Conservation (phyloP, 2,113 vertebrate genomes). For the Uria aalge region DNA sequence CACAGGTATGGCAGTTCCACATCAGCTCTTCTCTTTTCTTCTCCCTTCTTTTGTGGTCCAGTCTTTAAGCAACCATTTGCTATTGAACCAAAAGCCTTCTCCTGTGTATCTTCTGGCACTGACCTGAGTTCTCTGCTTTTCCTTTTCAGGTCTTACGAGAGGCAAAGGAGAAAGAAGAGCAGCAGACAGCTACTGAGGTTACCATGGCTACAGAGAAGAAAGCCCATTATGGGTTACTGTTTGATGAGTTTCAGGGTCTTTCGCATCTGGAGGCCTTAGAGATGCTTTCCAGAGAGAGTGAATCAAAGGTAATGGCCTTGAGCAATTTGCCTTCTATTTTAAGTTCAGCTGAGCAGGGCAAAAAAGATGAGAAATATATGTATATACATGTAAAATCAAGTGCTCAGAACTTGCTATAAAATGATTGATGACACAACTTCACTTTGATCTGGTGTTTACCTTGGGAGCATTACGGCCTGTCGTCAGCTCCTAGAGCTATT, state of each 20-base stretch:
- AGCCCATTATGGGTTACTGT: constrained; percentile 94
- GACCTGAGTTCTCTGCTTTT: constrained; percentile 33
- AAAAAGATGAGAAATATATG: neutral
- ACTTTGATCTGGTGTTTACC: neutral
- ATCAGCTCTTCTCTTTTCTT: neutral
- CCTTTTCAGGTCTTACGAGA: constrained; percentile 88
- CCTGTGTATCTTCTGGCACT: neutral
- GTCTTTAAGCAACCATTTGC: neutral
- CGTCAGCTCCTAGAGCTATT: neutral
- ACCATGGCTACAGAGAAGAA: constrained; percentile 80
- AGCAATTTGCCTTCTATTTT: constrained; percentile 46
- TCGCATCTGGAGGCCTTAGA: constrained; percentile 96
- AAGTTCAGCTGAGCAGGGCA: neutral
- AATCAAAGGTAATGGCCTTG: constrained; percentile 86
- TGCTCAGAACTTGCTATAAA: neutral
- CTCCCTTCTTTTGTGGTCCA: neutral
- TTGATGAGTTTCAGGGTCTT: constrained; percentile 96
- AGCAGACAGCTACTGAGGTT: constrained; percentile 75
- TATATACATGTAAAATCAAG: constrained; percentile 13
- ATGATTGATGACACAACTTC: neutral
- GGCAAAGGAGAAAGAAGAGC: constrained; percentile 92
- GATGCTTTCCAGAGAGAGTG: constrained; percentile 93
- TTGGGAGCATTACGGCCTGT: neutral
- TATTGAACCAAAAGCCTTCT: neutral
- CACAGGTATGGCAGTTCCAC: constrained; percentile 79